Evolutionary conservation across 2,888 invertebrate genomes (phyloP).

Genomic region (Julus scanicus): DNA sequence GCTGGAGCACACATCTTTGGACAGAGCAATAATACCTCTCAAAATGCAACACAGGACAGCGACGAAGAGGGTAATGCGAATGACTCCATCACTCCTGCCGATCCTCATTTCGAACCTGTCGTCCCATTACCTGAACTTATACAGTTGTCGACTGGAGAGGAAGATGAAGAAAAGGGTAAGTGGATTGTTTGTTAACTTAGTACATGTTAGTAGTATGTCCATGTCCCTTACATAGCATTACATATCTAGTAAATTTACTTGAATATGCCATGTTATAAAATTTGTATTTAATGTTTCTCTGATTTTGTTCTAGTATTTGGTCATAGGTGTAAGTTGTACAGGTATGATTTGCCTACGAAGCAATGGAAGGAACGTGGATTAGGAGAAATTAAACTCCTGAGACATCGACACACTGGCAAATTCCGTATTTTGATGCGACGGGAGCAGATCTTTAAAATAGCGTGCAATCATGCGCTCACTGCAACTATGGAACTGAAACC

Average conservation of each 20-base stretch:
- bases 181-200: background rate
- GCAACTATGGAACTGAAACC: slow-evolving; percentile 62
- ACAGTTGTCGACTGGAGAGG: slow-evolving; percentile 66
- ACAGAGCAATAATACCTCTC: background rate
- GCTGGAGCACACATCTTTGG: slow-evolving; percentile 58
- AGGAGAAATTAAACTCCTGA: slow-evolving; percentile 88
- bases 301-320: slow-evolving; percentile 55
- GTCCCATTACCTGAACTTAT: slow-evolving; percentile 66
- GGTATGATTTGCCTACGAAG: slow-evolving; percentile 75
- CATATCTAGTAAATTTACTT: too few relatives aligned
- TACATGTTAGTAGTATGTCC: background rate
- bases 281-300: background rate
- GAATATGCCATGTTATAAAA: too few relatives aligned
- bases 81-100: slow-evolving; percentile 62
- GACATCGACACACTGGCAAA: slow-evolving; percentile 76
- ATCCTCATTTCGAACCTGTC: slow-evolving; percentile 67
- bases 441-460: slow-evolving; percentile 72
- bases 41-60: slow-evolving; percentile 53
- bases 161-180: slow-evolving; percentile 63
- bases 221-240: too few relatives aligned
- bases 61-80: slow-evolving; percentile 58
- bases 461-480: slow-evolving; percentile 65
- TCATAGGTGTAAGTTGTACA: slow-evolving; percentile 81
- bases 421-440: slow-evolving; percentile 84
- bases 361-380: slow-evolving; percentile 97